Percentiles rank a stretch among this genome's conserved stretches.
Evolutionary conservation across 2,797 vertebrate genomes (phyloP).

Genomic region (Poeciliopsis paucimaculata): DNA sequence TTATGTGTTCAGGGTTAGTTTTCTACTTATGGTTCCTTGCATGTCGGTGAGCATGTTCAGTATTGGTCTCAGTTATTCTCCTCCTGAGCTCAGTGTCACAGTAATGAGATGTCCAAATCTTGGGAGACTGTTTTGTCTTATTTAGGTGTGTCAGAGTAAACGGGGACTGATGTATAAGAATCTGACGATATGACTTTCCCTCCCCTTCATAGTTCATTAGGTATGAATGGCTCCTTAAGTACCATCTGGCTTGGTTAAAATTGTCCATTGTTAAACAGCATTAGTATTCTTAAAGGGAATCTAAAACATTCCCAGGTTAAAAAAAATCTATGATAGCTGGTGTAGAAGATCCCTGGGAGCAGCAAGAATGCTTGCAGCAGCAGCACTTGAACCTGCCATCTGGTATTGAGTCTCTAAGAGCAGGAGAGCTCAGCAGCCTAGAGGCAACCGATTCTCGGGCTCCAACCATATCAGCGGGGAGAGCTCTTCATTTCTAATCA

Average conservation of each 20-base stretch:
- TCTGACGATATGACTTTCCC: background rate
- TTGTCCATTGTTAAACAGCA: slow-evolving; percentile 25
- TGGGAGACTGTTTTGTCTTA: background rate
- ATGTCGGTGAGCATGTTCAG: background rate
- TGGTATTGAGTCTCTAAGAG: slow-evolving; percentile 57
- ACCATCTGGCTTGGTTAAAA: background rate
- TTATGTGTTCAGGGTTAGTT: background rate
- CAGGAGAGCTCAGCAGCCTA: slow-evolving; percentile 51
- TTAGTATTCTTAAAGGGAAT: slow-evolving; percentile 25
- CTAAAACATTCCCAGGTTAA: slow-evolving; percentile 41
- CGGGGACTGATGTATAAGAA: background rate
- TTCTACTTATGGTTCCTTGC: background rate
- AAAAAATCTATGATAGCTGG: slow-evolving; percentile 48
- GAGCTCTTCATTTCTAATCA: slow-evolving; percentile 71
- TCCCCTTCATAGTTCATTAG: background rate
- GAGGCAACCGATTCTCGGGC: slow-evolving; percentile 57
- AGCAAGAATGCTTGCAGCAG: slow-evolving; percentile 57
- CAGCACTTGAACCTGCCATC: slow-evolving; percentile 55
- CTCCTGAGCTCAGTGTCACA: background rate
- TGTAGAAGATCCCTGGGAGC: slow-evolving; percentile 54
- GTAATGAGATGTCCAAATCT: background rate
- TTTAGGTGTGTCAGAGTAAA: background rate
- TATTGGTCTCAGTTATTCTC: background rate
- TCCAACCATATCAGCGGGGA: slow-evolving; percentile 68
- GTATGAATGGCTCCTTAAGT: background rate